Evolutionary conservation across 2,113 vertebrate species (phyloP).

Genomic region (Myotis davidii): DNA sequence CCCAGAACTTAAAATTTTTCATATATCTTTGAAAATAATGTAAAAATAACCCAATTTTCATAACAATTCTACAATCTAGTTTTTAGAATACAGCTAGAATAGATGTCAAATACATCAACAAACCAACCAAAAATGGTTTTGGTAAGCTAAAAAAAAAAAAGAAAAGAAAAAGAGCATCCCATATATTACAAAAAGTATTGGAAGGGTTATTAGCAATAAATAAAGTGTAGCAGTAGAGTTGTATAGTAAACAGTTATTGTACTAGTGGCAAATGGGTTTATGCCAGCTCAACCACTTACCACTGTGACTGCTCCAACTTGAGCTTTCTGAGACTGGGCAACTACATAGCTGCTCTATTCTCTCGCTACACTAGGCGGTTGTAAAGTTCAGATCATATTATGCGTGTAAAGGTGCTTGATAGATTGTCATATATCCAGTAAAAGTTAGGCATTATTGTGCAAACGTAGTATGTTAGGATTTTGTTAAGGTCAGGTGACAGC

Average conservation of each 20-base stretch:
- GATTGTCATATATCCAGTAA: background rate
- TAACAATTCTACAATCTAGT: background rate
- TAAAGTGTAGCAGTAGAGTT: background rate
- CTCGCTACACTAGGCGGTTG: background rate
- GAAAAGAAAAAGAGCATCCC: background rate
- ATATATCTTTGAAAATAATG: background rate
- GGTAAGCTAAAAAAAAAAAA: background rate
- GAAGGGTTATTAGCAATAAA: background rate
- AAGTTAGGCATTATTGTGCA: background rate
- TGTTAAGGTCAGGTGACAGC: background rate
- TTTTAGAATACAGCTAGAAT: background rate
- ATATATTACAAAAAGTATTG: background rate
- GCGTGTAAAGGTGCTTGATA: background rate
- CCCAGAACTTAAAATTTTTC: background rate
- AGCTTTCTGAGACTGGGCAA: background rate
- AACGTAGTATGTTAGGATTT: background rate
- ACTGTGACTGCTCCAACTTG: background rate
- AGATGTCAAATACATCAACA: background rate
- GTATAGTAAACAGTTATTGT: background rate
- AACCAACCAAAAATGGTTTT: background rate
- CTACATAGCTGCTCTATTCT: background rate
- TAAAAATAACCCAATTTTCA: background rate
- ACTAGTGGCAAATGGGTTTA: background rate
- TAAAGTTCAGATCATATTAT: background rate
- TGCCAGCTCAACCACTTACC: background rate